These are phyloP conservation scores for Drosophila helvetica DNA, from an alignment of 2,888 invertebrate species.

Conservation along the genomic window DNA sequence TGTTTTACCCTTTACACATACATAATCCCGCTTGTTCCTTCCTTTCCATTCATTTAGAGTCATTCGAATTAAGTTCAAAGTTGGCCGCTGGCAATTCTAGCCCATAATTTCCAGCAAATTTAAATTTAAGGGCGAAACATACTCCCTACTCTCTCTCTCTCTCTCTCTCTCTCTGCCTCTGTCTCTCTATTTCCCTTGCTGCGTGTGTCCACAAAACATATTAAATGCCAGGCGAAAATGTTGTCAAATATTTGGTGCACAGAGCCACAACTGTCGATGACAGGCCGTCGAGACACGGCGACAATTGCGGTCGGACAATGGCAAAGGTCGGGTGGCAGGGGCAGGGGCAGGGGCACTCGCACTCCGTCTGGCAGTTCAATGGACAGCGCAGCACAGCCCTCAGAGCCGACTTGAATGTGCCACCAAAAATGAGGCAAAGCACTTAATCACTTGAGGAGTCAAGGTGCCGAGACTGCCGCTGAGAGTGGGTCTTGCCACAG, in stretches of 20 bases:
- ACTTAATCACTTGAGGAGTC: slow-evolving; percentile 62
- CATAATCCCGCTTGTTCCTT: too few relatives aligned
- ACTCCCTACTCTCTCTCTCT: not conserved
- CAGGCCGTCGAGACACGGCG: slow-evolving; percentile 21
- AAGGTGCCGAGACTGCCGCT: slow-evolving; percentile 4
- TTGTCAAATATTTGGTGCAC: slow-evolving; percentile 12
- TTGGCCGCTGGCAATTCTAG: slow-evolving; percentile 37
- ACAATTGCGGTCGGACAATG: slow-evolving; percentile 18
- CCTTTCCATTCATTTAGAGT: slow-evolving; percentile 29
- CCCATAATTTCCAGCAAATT: slow-evolving; percentile 11
- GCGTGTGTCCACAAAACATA: slow-evolving; percentile 8
- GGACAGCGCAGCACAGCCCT: slow-evolving; percentile 3
- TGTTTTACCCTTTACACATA: slow-evolving; percentile 7
- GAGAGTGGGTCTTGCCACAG: slow-evolving; percentile 19
- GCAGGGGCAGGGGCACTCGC: slow-evolving; percentile 10
- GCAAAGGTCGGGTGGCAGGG: slow-evolving; percentile 35
- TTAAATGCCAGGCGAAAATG: slow-evolving; percentile 33
- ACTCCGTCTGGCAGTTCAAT: slow-evolving; percentile 10
- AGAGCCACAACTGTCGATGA: slow-evolving; percentile 29
- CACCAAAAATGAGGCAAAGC: slow-evolving; percentile 56
- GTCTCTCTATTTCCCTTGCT: not conserved
- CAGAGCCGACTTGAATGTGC: slow-evolving; percentile 21
- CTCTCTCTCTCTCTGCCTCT: not conserved
- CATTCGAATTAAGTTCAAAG: slow-evolving; percentile 66
- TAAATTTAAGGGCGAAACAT: slow-evolving; percentile 14